phyloP scores from a whole-genome alignment of 2,888 invertebrate species.

The Protodeltote pygarga region DNA sequence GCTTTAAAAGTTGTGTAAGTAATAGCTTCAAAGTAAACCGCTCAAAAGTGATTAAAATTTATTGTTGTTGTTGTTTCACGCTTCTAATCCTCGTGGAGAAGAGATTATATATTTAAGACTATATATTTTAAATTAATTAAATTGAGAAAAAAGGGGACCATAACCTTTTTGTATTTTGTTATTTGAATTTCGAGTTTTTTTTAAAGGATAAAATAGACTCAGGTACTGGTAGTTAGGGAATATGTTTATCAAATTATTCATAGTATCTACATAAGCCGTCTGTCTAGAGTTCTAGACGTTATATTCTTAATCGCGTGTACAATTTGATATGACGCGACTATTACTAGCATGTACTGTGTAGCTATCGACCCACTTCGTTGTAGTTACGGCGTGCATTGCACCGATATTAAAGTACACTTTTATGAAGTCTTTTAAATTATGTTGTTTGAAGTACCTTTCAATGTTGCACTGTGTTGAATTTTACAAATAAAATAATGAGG shows the following conservation, averaged over 20 bases:
- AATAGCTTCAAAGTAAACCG: slow-evolving; percentile 37
- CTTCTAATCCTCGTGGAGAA: slow-evolving; percentile 30
- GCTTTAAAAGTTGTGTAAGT: slow-evolving; percentile 39
- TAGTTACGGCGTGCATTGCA: slow-evolving; percentile 55
- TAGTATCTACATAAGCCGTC: not conserved
- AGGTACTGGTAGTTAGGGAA: not conserved
- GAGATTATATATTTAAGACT: slow-evolving; percentile 32
- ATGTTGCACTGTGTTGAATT: slow-evolving; percentile 22
- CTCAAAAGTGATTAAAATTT: slow-evolving; percentile 43
- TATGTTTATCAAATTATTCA: slow-evolving; percentile 3
- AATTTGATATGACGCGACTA: slow-evolving; percentile 17
- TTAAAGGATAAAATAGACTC: not conserved
- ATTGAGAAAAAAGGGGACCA: not conserved
- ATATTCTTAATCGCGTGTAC: slow-evolving; percentile 30
- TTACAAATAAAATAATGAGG: slow-evolving; percentile 25
- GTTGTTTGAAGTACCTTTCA: slow-evolving; percentile 30
- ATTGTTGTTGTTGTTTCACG: slow-evolving; percentile 43
- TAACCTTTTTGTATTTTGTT: too few species aligned
- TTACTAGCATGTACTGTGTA: slow-evolving; percentile 24
- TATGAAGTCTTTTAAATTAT: slow-evolving; percentile 37
- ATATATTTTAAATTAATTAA: slow-evolving; percentile 43
- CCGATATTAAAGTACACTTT: slow-evolving; percentile 45
- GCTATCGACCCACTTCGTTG: slow-evolving; percentile 49
- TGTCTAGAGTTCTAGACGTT: slow-evolving; percentile 50
- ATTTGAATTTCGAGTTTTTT: too few species aligned